Evolutionary conservation across 2,888 invertebrate species (phyloP).

Genomic region (Hydropsyche betteni): DNA sequence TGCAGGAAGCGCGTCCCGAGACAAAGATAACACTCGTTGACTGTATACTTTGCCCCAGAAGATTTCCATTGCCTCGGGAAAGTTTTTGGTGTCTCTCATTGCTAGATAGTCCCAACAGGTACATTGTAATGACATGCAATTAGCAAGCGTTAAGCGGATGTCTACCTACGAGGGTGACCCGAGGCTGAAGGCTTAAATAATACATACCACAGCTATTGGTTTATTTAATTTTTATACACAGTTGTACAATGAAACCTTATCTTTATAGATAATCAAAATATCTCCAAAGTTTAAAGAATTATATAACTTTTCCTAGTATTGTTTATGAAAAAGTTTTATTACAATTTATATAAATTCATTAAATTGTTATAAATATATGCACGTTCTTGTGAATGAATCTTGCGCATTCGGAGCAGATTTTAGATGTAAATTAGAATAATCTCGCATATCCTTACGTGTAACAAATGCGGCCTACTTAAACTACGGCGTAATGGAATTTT

Average conservation of each 20-base stretch:
- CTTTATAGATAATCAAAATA: too few species aligned
- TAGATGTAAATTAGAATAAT: too few species aligned
- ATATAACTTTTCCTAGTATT: too few species aligned
- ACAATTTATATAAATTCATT: too few species aligned
- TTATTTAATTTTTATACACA: too few species aligned
- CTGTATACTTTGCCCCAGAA: constrained; percentile 10
- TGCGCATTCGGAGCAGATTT: too few species aligned
- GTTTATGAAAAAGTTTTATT: too few species aligned
- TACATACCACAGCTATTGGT: too few species aligned
- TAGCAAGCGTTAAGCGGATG: constrained; percentile 22
- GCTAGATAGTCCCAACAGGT: constrained; percentile 5
- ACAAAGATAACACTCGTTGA: constrained; percentile 32
- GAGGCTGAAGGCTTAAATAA: background rate
- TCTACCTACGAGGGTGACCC: background rate
- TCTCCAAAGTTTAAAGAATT: too few species aligned
- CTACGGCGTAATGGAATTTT: constrained; percentile 6
- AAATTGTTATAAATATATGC: too few species aligned
- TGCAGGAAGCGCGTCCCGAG: constrained; percentile 21
- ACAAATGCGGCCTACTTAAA: constrained; percentile 6
- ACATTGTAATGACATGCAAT: constrained; percentile 22
- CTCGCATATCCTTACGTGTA: background rate
- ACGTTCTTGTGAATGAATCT: too few species aligned
- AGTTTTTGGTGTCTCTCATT: background rate
- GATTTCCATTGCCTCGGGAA: constrained; percentile 11
- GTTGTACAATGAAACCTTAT: too few species aligned